Conservation (phyloP, 2,888 invertebrate species). For the Tortricodes alternella region DNA sequence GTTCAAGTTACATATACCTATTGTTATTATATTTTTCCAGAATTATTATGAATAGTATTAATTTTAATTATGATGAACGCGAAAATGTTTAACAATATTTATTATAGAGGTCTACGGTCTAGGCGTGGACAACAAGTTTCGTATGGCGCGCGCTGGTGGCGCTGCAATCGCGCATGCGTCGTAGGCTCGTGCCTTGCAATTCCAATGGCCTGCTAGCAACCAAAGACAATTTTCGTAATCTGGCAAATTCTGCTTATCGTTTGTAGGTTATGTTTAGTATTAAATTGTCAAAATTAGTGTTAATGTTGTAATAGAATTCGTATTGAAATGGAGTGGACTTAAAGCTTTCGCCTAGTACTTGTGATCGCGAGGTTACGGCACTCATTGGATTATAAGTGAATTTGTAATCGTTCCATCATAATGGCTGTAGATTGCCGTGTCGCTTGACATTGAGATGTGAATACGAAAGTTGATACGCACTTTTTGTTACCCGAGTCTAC, state of each 20-base stretch:
- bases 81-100: too few relatives aligned
- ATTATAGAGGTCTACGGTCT: too few relatives aligned
- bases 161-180: conserved; percentile 64
- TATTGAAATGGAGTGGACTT: conserved; percentile 58
- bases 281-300: conserved; percentile 76
- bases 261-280: conserved; percentile 79
- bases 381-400: conserved; percentile 34
- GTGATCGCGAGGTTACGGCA: conserved; percentile 40
- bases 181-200: conserved; percentile 30
- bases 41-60: too few relatives aligned
- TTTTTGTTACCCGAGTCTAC: conserved; percentile 49
- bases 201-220: conserved; percentile 36
- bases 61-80: too few relatives aligned
- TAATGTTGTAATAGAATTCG: conserved; percentile 59
- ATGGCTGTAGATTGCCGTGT: conserved; percentile 57
- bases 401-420: conserved; percentile 42
- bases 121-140: background rate
- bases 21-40: too few relatives aligned
- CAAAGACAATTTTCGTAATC: conserved; percentile 68
- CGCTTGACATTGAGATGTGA: conserved; percentile 75
- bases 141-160: conserved; percentile 35
- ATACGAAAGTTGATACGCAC: conserved; percentile 65
- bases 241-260: conserved; percentile 62
- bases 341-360: conserved; percentile 38
- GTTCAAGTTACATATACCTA: too few relatives aligned